A percentile compares a stretch with the other conserved stretches of the same genome.
These are phyloP conservation scores for Saturnia pavonia DNA, from an alignment of 2,888 invertebrate genomes.

Conservation along the genomic window DNA sequence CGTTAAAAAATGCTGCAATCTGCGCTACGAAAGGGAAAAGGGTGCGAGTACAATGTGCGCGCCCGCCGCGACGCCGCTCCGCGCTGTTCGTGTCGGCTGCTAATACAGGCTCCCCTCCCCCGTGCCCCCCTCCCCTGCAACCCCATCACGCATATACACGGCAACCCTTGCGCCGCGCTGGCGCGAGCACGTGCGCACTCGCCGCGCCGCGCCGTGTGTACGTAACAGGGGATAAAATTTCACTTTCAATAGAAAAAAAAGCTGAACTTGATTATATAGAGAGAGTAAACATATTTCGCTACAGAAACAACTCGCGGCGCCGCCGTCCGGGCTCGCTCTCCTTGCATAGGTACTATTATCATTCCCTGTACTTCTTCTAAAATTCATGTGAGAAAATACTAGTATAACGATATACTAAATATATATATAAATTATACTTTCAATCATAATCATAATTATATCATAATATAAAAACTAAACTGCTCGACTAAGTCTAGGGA, in stretches of 20 bases:
- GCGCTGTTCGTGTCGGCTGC: conserved; percentile 44
- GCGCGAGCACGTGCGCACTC: conserved; percentile 8
- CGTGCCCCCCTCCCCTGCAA: conserved; percentile 26
- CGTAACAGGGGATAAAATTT: not conserved
- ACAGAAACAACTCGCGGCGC: not conserved
- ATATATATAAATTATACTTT: too few relatives aligned
- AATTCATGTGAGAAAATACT: too few relatives aligned
- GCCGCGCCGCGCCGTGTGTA: not conserved
- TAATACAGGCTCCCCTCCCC: conserved; percentile 14
- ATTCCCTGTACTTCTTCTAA: too few relatives aligned
- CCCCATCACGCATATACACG: conserved; percentile 31
- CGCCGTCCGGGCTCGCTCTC: too few relatives aligned
- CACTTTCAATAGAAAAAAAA: conserved; percentile 8
- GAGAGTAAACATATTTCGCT: not conserved
- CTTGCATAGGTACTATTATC: too few relatives aligned
- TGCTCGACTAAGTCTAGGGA: too few relatives aligned
- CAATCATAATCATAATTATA: too few relatives aligned
- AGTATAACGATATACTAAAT: too few relatives aligned
- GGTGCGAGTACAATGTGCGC: conserved; percentile 42
- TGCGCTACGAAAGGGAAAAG: conserved; percentile 56
- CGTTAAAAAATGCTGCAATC: conserved; percentile 59
- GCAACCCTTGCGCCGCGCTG: not conserved
- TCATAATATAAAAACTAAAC: too few relatives aligned
- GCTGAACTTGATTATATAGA: not conserved
- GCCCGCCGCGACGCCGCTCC: conserved; percentile 14